Evolutionary conservation across 2,888 invertebrate genomes (phyloP).

Genomic region (Ennomos fuscantarius): DNA sequence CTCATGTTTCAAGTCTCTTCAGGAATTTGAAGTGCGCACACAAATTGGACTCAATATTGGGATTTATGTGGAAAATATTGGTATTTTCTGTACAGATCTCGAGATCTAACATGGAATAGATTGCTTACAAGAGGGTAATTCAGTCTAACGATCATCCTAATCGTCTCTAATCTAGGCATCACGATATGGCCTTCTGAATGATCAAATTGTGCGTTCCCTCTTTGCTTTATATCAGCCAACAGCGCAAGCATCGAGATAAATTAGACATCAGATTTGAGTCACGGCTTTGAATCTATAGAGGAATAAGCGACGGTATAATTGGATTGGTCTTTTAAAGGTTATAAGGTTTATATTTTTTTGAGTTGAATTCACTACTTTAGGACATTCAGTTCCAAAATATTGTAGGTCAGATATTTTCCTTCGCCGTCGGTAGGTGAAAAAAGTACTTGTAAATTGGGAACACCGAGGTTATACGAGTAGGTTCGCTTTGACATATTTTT

Average conservation of each 20-base stretch:
- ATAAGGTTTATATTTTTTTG: conserved; percentile 8
- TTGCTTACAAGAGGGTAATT: conserved; percentile 35
- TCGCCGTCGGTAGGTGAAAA: too few relatives aligned
- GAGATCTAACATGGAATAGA: conserved; percentile 31
- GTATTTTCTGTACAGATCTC: conserved; percentile 27
- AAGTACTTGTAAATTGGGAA: too few relatives aligned
- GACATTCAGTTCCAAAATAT: too few relatives aligned
- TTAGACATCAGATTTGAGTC: conserved; percentile 24
- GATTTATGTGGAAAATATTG: conserved; percentile 15
- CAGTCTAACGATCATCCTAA: conserved; percentile 37
- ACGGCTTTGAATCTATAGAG: conserved; percentile 17
- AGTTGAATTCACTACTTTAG: neutral
- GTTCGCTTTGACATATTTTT: too few relatives aligned
- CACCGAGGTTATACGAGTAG: too few relatives aligned
- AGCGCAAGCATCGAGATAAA: conserved; percentile 20
- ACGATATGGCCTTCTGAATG: conserved; percentile 40
- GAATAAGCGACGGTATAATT: conserved; percentile 20
- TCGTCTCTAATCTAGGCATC: conserved; percentile 36
- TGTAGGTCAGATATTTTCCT: too few relatives aligned
- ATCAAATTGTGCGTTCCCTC: conserved; percentile 36
- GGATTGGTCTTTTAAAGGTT: conserved; percentile 7
- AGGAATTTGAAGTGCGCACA: conserved; percentile 17
- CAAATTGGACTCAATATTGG: conserved; percentile 26
- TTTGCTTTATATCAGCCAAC: conserved; percentile 24
- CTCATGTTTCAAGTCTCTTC: conserved; percentile 7